Percentiles rank a stretch among this genome's conserved stretches.
These are phyloP conservation scores for Helicoverpa zea DNA, from an alignment of 1,140 invertebrate genomes.

Conservation along the genomic window DNA sequence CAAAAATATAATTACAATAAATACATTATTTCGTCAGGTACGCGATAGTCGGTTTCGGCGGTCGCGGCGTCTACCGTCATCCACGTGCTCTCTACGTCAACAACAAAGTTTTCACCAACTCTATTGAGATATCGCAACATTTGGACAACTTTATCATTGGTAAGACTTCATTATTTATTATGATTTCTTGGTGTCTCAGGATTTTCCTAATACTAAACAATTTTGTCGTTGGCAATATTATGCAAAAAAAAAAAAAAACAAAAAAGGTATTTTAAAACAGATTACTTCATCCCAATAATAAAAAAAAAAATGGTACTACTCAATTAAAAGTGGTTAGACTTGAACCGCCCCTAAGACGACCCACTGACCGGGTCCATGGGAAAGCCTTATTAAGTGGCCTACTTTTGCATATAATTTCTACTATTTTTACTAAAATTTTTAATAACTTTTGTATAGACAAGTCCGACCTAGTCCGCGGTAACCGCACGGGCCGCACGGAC, in stretches of 20 bases:
- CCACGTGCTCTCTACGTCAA: conserved; percentile 90
- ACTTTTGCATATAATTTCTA: background rate
- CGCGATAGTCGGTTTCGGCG: conserved; percentile 94
- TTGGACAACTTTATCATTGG: conserved; percentile 89
- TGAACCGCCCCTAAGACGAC: no score
- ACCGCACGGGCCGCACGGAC: conserved; percentile 83
- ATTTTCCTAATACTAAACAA: no score
- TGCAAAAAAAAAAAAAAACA: no score
- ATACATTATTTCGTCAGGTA: conserved; percentile 85
- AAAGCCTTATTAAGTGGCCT: background rate
- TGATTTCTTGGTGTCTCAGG: no score
- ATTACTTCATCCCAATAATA: no score
- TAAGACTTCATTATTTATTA: no score
- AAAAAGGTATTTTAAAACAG: no score
- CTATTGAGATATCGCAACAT: conserved; percentile 87
- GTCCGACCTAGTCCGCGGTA: conserved; percentile 57
- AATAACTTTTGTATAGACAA: conserved; percentile 63
- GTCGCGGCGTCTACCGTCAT: conserved; percentile 90
- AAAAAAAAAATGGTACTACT: no score
- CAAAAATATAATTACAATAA: background rate
- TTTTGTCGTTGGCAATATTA: no score
- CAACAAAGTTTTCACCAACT: conserved; percentile 89
- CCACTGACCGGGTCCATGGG: no score
- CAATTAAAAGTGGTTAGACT: no score
- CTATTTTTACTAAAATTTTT: background rate